Percentiles rank a stretch among this genome's conserved stretches.
Evolutionary conservation across 1,140 invertebrate genomes (phyloP).

Genomic region (Ostrea edulis): DNA sequence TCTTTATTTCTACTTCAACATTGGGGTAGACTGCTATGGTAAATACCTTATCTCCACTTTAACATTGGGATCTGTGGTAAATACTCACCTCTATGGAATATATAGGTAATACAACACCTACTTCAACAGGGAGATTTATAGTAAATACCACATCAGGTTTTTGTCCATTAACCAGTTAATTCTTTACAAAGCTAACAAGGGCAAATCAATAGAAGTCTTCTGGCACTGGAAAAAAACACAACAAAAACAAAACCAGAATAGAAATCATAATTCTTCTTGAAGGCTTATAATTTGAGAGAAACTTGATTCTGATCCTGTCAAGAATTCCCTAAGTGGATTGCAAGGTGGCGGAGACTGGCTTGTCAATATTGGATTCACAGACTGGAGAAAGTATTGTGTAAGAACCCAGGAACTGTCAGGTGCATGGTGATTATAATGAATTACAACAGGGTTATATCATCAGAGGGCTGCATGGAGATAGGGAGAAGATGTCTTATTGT

Average conservation of each 20-base stretch:
- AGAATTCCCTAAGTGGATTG: not conserved
- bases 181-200: too few relatives aligned
- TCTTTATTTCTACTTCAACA: too few relatives aligned
- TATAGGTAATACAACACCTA: too few relatives aligned
- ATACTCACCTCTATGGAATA: too few relatives aligned
- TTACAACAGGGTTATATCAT: constrained; percentile 16
- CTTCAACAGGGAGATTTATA: too few relatives aligned
- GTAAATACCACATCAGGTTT: too few relatives aligned
- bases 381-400: not conserved
- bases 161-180: too few relatives aligned
- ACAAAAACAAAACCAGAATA: not conserved
- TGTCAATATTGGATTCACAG: constrained; percentile 16
- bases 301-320: not conserved
- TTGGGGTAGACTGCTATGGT: too few relatives aligned
- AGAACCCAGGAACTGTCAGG: not conserved
- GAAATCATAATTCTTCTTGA: not conserved
- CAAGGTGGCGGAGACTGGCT: not conserved
- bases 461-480: not conserved
- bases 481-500: not conserved
- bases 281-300: not conserved
- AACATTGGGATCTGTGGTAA: too few relatives aligned
- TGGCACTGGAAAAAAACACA: not conserved
- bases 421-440: not conserved
- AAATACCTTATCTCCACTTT: too few relatives aligned
- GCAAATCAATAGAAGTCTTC: too few relatives aligned